phyloP scores from a whole-genome alignment of 2,888 invertebrate genomes.

The Fragum whitleyi region DNA sequence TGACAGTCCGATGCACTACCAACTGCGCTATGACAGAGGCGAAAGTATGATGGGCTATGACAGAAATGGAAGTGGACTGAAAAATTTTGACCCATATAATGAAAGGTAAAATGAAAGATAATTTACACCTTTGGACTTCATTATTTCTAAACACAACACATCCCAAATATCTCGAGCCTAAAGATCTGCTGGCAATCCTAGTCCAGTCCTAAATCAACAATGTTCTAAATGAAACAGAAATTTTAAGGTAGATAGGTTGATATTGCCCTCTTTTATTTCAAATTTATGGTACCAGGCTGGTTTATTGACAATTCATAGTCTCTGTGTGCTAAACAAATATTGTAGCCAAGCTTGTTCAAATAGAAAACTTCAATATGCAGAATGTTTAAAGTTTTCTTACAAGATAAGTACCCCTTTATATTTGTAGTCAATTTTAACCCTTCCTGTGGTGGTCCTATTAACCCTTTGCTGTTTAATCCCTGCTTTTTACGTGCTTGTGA shows the following conservation, averaged over 20 bases:
- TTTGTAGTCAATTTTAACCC: not conserved
- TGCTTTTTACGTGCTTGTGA: too few relatives aligned
- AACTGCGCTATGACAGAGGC: too few relatives aligned
- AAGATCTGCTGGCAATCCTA: not conserved
- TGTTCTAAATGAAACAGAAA: not conserved
- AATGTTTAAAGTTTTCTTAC: conserved; percentile 12
- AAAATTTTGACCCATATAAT: too few relatives aligned
- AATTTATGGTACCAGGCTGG: conserved; percentile 30
- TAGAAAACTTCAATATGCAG: conserved; percentile 23
- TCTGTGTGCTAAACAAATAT: conserved; percentile 23
- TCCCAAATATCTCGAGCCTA: not conserved
- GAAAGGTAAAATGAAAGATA: too few relatives aligned
- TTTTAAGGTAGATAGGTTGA: not conserved
- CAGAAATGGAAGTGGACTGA: too few relatives aligned
- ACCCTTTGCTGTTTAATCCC: too few relatives aligned
- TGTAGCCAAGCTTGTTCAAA: conserved; percentile 18
- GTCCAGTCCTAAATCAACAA: not conserved
- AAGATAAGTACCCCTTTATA: not conserved
- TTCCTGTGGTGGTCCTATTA: too few relatives aligned
- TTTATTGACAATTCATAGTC: conserved; percentile 27
- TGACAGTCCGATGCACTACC: too few relatives aligned
- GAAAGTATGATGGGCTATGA: too few relatives aligned
- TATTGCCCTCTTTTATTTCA: not conserved
- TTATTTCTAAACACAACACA: not conserved
- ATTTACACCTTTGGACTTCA: not conserved